A percentile compares a stretch with the other conserved stretches of the same genome.
These are phyloP conservation scores for Anisognathus igniventris DNA, from an alignment of 2,797 vertebrate species.

Conservation along the genomic window DNA sequence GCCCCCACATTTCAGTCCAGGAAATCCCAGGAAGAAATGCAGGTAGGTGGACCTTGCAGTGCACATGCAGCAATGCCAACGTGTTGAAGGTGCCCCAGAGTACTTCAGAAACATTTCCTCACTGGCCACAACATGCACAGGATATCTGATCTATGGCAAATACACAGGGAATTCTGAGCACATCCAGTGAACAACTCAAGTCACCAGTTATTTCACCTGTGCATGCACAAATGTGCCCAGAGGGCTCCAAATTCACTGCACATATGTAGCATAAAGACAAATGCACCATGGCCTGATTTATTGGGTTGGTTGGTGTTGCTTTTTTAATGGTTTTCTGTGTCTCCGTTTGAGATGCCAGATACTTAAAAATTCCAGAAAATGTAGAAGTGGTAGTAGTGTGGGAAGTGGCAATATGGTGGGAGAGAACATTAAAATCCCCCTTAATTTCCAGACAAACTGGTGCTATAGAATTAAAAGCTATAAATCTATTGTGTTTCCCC, in stretches of 20 bases:
- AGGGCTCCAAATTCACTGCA: not conserved
- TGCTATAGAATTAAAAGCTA: not conserved
- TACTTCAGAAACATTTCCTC: not conserved
- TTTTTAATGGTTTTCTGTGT: not conserved
- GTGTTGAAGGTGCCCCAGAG: not conserved
- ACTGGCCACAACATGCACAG: not conserved
- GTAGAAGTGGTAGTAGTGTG: not conserved
- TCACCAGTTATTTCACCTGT: not conserved
- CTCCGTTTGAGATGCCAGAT: not conserved
- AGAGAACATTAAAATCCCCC: not conserved
- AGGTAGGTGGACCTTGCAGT: not conserved
- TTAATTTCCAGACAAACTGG: not conserved
- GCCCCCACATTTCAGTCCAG: not conserved
- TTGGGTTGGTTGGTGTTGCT: not conserved
- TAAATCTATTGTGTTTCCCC: not conserved
- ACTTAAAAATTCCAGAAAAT: not conserved
- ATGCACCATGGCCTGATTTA: not conserved
- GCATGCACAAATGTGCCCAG: not conserved
- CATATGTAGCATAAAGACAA: not conserved
- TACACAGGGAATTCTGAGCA: not conserved
- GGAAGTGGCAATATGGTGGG: not conserved
- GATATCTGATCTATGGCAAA: not conserved
- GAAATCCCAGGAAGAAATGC: not conserved
- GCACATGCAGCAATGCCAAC: rapidly evolving
- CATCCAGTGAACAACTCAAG: not conserved